These are phyloP conservation scores for Vireo griseus DNA, from an alignment of 2,797 vertebrate species.

Conservation along the genomic window DNA sequence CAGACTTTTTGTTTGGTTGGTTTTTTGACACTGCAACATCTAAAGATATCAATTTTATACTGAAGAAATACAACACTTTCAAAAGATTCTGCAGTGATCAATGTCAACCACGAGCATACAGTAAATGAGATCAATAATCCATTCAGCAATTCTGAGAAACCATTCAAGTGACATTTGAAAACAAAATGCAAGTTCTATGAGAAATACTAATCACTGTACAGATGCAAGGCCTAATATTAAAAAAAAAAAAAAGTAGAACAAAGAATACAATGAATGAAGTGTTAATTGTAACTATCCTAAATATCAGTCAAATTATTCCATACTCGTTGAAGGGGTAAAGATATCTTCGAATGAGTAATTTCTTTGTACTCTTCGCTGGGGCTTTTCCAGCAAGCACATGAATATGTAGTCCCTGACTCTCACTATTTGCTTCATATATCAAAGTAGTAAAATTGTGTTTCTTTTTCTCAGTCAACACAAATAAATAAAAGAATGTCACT, in stretches of 20 bases:
- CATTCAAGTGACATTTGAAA: neutral
- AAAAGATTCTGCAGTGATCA: neutral
- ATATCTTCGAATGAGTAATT: neutral
- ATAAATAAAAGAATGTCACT: neutral
- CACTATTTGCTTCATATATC: neutral
- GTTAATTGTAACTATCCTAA: neutral
- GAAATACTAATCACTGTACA: neutral
- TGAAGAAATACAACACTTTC: neutral
- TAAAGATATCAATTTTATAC: neutral
- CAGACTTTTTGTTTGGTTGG: neutral
- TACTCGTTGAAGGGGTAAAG: neutral
- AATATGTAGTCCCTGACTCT: neutral
- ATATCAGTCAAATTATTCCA: neutral
- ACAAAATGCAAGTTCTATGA: neutral
- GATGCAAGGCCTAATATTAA: neutral
- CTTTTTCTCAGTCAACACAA: neutral
- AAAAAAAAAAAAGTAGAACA: neutral
- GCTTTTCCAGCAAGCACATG: neutral
- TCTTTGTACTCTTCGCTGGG: neutral
- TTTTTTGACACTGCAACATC: neutral
- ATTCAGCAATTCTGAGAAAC: neutral
- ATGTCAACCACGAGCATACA: neutral
- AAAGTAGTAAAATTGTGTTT: neutral
- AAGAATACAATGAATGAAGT: neutral
- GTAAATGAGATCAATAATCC: neutral